Evolutionary conservation across 1,140 invertebrate genomes (phyloP).

Genomic region (Drosophila lini): DNA sequence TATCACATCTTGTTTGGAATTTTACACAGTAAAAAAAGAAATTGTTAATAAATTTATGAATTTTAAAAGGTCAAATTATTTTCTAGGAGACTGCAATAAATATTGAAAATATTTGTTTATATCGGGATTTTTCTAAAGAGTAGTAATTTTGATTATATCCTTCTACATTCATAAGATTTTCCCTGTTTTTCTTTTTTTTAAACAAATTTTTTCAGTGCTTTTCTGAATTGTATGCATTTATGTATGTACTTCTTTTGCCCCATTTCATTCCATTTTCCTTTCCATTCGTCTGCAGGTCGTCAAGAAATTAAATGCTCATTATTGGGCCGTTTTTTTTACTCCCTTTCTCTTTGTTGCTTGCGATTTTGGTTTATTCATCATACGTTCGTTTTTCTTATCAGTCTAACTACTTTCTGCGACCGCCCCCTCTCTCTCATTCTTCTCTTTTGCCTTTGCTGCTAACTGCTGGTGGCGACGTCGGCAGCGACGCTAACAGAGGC

Average conservation of each 20-base stretch:
- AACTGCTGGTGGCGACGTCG: conserved; percentile 23
- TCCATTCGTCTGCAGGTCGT: conserved; percentile 60
- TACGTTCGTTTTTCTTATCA: conserved; percentile 63
- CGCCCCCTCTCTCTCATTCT: background rate
- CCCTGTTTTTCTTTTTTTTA: background rate
- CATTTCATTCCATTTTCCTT: conserved; percentile 46
- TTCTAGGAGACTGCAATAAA: no score
- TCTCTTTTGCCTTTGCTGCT: conserved; percentile 4
- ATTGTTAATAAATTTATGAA: background rate
- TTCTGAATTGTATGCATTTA: conserved; percentile 28
- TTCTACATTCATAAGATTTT: no score
- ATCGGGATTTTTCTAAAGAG: no score
- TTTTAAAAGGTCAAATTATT: background rate
- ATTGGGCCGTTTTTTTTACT: conserved; percentile 37
- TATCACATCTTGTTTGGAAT: conserved; percentile 23
- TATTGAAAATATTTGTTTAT: no score
- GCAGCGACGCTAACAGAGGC: conserved; percentile 17
- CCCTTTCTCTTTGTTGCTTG: conserved; percentile 19
- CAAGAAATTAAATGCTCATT: conserved; percentile 68
- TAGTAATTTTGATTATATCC: no score
- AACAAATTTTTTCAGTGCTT: background rate
- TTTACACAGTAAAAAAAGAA: conserved; percentile 12
- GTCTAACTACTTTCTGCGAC: conserved; percentile 46
- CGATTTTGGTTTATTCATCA: conserved; percentile 37
- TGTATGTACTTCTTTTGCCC: conserved; percentile 39